phyloP scores from a whole-genome alignment of 2,888 invertebrate genomes.

The Trachelus stipa region DNA sequence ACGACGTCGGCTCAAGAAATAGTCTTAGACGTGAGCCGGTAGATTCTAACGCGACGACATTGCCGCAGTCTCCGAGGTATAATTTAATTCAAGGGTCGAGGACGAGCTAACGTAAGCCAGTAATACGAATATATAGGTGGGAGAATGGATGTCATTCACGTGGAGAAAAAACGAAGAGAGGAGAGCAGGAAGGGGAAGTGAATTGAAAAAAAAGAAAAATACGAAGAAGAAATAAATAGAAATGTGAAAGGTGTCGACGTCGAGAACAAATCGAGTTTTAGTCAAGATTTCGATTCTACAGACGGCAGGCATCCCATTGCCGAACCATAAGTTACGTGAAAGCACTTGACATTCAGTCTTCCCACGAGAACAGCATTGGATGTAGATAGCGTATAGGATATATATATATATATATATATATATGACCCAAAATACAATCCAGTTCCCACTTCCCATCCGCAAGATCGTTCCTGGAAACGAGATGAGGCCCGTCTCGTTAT shows the following conservation, averaged over 20 bases:
- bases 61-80: constrained; percentile 40
- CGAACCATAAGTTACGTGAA: background rate
- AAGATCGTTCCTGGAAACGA: background rate
- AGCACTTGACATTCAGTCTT: background rate
- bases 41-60: constrained; percentile 21
- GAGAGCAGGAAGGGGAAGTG: background rate
- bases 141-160: background rate
- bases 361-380: background rate
- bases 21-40: background rate
- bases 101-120: constrained; percentile 38
- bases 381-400: background rate
- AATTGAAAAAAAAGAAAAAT: background rate
- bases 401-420: too few species aligned
- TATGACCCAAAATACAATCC: background rate
- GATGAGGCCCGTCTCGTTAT: background rate
- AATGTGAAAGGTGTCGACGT: background rate
- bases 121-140: background rate
- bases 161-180: background rate
- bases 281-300: background rate
- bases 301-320: background rate
- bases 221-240: background rate
- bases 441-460: background rate
- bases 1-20: background rate
- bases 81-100: constrained; percentile 52
- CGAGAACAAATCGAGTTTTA: background rate